A percentile compares a stretch with the other conserved stretches of the same genome.
Evolutionary conservation across 2,888 invertebrate genomes (phyloP).

Genomic region (Drosophila antonietae): DNA sequence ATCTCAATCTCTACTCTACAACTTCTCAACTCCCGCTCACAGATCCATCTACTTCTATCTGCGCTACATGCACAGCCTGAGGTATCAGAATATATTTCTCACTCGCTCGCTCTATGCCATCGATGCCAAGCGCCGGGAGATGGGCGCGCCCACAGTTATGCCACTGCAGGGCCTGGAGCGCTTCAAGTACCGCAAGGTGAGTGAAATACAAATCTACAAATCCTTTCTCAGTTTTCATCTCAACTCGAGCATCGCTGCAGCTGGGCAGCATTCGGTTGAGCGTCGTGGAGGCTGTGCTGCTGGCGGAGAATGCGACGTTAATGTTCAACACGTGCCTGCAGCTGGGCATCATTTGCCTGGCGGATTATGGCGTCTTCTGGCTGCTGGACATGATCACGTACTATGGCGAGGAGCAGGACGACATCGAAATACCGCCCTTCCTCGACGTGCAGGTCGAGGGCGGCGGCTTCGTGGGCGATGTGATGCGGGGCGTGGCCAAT

Average conservation of each 20-base stretch:
- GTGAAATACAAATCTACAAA: not conserved
- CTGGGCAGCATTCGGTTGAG: conserved; percentile 77
- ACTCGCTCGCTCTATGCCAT: conserved; percentile 88
- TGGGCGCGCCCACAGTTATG: conserved; percentile 88
- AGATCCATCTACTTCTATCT: conserved; percentile 90
- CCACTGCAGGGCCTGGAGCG: conserved; percentile 89
- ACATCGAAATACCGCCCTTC: conserved; percentile 85
- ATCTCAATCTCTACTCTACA: no score
- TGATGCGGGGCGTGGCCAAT: conserved; percentile 87
- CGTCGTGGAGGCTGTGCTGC: conserved; percentile 65
- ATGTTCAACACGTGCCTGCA: conserved; percentile 89
- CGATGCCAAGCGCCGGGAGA: conserved; percentile 87
- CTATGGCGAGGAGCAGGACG: conserved; percentile 85
- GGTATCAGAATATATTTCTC: conserved; percentile 90
- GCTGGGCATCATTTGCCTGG: conserved; percentile 89
- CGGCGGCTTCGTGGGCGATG: conserved; percentile 88
- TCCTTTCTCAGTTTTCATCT: accelerated
- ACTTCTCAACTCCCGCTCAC: conserved; percentile 9
- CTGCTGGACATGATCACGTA: conserved; percentile 87
- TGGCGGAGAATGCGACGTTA: conserved; percentile 85
- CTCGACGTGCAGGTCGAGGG: conserved; percentile 88
- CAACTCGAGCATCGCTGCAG: conserved; percentile 52
- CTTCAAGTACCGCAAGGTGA: conserved; percentile 87
- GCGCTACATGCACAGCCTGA: conserved; percentile 89
- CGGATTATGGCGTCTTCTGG: conserved; percentile 93